Evolutionary conservation across 2,113 vertebrate genomes (phyloP).

Genomic region (Oncorhynchus mykiss): DNA sequence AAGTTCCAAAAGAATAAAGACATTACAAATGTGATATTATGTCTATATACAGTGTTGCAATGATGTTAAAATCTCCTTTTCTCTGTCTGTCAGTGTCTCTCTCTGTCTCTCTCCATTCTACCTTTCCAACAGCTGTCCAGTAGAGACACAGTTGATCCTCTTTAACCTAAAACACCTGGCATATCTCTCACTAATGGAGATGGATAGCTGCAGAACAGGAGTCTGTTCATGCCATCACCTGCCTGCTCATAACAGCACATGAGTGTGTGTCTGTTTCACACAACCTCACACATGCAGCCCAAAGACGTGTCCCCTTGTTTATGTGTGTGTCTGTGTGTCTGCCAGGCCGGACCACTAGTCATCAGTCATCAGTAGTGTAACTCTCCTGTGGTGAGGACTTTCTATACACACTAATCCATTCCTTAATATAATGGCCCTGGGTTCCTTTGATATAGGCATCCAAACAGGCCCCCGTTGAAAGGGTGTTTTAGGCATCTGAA

Average conservation of each 20-base stretch:
- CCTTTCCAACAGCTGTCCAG: background rate
- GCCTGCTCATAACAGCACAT: no score
- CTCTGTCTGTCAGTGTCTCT: no score
- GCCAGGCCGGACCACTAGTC: background rate
- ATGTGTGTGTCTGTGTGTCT: constrained; percentile 4
- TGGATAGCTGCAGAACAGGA: background rate
- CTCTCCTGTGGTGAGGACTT: background rate
- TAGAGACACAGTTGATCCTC: background rate
- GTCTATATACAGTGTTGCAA: no score
- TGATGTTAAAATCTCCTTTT: no score
- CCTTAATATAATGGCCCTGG: constrained; percentile 39
- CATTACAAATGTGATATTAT: no score
- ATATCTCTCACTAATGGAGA: background rate
- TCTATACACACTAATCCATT: constrained; percentile 24
- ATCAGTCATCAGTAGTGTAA: background rate
- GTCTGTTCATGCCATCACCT: no score
- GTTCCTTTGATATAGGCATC: constrained; percentile 30
- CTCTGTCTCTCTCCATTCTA: background rate
- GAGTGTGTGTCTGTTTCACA: background rate
- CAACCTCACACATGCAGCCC: no score
- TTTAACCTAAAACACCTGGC: background rate
- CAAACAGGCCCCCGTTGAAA: constrained; percentile 31
- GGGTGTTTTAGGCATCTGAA: no score
- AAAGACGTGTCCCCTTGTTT: background rate
- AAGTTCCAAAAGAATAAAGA: no score